Base-by-base conservation (phyloP, 1,140 invertebrate genomes). In the Danaus melanippus region DNA sequence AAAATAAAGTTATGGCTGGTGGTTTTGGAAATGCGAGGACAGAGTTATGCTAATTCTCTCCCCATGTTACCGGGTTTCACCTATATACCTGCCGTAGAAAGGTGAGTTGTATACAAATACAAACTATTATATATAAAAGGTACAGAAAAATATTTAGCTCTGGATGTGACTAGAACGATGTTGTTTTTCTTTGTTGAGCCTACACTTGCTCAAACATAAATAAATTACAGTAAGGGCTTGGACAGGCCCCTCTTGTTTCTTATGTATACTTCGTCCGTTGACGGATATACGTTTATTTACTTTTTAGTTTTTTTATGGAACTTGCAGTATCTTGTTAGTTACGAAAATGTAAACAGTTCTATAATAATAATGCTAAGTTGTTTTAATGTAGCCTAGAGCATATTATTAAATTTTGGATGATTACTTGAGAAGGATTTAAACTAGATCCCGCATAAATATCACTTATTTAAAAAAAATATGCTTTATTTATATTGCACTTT, bases 41-140 rank as follows among this genome's bases (percentile, higher is more conserved):
- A 76, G 76, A 79, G 76, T 79, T 81, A 83, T 84, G 81, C 71
- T 84, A 81, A 83, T 80, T 76, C 71, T 73, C 70, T 78, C 62
- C 70, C 66, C 71, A 82, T 80, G 73, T 81, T 77, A 84, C 79
- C 79, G 79, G 76, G 76, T 76, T 78, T 76, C 74, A 79, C 76
- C 79, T 84, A 79, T 78, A 66, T 79, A 79, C 76, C 79, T 81
- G 79, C 67, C 62, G 58, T 75, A 71, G 61, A 65, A 79, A 84
- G 81, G 79, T 84, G 72, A 63, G 79, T 81, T 71, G 62, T 60
- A 65, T 66, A 60, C 45, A 43, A 47, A 46, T 49, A 48, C 53
- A 50, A 48, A 41, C 21, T 60, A 42, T 39, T 42, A 46, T 53
- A 53, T 50, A 17, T 44, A 15, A 43, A 40, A 21, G 10, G 9